Conservation (phyloP, 2,113 vertebrate genomes). For the Mobula hypostoma region DNA sequence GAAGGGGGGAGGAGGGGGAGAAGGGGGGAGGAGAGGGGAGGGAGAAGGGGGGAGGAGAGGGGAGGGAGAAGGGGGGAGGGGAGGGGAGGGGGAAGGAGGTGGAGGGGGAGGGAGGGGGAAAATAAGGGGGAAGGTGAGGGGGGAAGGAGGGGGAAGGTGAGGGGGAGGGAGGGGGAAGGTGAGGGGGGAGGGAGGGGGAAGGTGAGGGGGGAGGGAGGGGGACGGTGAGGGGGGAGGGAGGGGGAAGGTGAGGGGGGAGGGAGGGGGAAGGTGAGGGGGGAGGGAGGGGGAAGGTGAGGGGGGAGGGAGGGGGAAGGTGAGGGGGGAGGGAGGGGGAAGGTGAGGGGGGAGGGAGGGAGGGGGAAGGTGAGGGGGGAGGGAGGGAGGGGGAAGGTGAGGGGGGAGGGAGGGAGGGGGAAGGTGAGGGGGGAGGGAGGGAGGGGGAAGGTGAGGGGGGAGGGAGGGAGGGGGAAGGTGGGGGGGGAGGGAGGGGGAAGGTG, state of each 20-base stretch:
- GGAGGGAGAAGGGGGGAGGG: fast-evolving
- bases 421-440: not conserved
- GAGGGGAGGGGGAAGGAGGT: not conserved
- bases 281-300: not conserved
- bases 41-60: too few species aligned
- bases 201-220: not conserved
- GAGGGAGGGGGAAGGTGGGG: fast-evolving
- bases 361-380: too few species aligned
- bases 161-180: not conserved
- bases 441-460: not conserved
- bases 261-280: fast-evolving
- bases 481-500: fast-evolving
- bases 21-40: fast-evolving
- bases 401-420: not conserved
- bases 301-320: fast-evolving
- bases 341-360: not conserved
- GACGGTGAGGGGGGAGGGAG: not conserved
- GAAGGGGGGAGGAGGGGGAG: not conserved
- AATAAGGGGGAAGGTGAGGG: not conserved
- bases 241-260: not conserved
- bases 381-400: not conserved
- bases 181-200: not conserved
- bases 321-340: too few species aligned
- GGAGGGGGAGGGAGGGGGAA: too few species aligned
- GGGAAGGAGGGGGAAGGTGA: too few species aligned